Percentiles rank a stretch among this genome's conserved stretches.
Evolutionary conservation across 1,140 invertebrate species (phyloP).

Genomic region (Pomacea maculata): DNA sequence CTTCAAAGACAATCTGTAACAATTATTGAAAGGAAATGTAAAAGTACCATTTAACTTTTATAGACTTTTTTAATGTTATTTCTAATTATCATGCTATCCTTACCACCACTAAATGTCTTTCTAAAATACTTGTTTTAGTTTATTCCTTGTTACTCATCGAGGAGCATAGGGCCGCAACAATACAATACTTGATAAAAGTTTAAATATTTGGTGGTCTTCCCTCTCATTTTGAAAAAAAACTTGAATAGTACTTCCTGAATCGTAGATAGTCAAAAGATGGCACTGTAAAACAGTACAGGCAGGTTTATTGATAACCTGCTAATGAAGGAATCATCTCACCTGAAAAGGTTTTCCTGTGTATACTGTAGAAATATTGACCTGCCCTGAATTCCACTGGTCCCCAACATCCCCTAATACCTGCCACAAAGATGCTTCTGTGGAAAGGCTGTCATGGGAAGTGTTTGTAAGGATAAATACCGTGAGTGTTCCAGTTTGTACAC

Average conservation of each 20-base stretch:
- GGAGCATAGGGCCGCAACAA: too few relatives aligned
- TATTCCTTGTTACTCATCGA: too few relatives aligned
- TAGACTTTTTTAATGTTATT: too few relatives aligned
- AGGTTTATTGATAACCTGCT: not conserved
- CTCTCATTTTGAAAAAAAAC: not conserved
- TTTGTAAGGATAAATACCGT: conserved; percentile 42
- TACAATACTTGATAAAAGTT: too few relatives aligned
- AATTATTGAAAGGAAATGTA: conserved; percentile 15
- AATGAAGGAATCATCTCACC: conserved; percentile 26
- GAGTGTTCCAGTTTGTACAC: conserved; percentile 47
- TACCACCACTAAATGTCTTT: too few relatives aligned
- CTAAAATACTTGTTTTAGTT: too few relatives aligned
- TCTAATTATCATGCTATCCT: too few relatives aligned
- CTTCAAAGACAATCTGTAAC: conserved; percentile 46
- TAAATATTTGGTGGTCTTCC: too few relatives aligned
- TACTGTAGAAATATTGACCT: conserved; percentile 44
- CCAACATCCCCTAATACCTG: conserved; percentile 38
- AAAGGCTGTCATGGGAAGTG: conserved; percentile 30
- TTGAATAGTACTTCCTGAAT: not conserved
- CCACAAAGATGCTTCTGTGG: conserved; percentile 50
- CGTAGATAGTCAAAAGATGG: not conserved
- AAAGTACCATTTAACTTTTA: too few relatives aligned
- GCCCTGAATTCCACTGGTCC: conserved; percentile 44
- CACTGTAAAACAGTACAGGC: not conserved
- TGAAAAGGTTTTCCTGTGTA: conserved; percentile 51